Conservation (phyloP, 2,888 invertebrate genomes). For the Lasioglossum figueresi region DNA sequence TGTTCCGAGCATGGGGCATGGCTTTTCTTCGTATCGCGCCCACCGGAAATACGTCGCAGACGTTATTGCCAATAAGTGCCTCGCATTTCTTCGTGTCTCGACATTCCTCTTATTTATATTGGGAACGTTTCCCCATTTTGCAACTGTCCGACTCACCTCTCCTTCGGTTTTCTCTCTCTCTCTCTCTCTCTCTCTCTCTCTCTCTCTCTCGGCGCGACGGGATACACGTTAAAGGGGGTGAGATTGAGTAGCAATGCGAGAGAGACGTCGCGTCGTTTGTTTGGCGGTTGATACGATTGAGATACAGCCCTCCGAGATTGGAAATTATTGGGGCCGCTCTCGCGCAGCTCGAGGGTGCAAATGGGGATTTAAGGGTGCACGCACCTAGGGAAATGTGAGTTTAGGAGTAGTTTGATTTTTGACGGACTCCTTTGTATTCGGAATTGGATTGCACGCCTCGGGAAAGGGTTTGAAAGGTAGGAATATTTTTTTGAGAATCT, state of each 20-base stretch:
- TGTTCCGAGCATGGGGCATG: background rate
- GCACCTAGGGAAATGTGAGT: background rate
- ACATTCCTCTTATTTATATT: conserved; percentile 44
- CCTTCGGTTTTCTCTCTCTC: background rate
- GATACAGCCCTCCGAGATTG: background rate
- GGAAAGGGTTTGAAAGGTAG: background rate
- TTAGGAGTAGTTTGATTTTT: background rate
- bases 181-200: too few relatives aligned
- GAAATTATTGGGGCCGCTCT: background rate
- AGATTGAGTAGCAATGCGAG: conserved; percentile 9
- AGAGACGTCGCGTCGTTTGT: conserved; percentile 3
- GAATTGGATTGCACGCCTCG: background rate
- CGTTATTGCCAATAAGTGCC: conserved; percentile 50
- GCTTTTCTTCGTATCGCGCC: background rate
- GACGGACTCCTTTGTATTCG: background rate
- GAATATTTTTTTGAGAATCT: background rate
- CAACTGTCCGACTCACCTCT: background rate
- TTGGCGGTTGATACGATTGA: background rate
- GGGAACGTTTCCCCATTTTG: conserved; percentile 26
- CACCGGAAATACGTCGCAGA: conserved; percentile 25
- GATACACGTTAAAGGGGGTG: background rate
- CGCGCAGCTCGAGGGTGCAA: background rate
- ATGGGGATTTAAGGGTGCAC: background rate
- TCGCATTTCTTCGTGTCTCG: conserved; percentile 33
- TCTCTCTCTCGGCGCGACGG: background rate